phyloP scores from a whole-genome alignment of 2,113 vertebrate species.

The Tetrax tetrax region DNA sequence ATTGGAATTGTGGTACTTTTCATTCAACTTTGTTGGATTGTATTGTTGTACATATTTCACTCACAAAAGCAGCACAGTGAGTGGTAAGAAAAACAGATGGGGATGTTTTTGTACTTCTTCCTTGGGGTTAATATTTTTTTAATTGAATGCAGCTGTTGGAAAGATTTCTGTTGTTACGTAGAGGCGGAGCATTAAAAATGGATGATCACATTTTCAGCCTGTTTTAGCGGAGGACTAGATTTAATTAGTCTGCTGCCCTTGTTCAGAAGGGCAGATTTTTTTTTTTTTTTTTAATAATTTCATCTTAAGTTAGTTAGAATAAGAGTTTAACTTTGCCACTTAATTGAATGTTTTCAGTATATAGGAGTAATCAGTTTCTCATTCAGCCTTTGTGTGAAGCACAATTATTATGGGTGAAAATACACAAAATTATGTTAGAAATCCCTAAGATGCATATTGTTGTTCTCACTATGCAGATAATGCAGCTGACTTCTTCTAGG shows the following conservation, averaged over 20 bases:
- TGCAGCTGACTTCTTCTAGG: not conserved
- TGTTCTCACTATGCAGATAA: not conserved
- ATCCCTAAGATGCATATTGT: not conserved
- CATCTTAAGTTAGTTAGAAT: not conserved
- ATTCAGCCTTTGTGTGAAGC: not conserved
- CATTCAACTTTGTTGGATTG: conserved; percentile 41
- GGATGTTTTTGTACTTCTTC: conserved; percentile 56
- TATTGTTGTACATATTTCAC: conserved; percentile 51
- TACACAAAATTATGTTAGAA: not conserved
- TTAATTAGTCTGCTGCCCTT: conserved; percentile 58
- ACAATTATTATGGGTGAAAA: not conserved
- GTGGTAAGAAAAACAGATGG: conserved; percentile 62
- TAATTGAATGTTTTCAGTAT: not conserved
- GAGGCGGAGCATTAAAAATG: conserved; percentile 34
- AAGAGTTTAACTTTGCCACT: not conserved
- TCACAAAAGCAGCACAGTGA: conserved; percentile 54
- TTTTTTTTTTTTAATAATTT: not conserved
- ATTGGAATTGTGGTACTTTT: conserved; percentile 51
- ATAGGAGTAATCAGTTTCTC: not conserved
- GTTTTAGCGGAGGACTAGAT: conserved; percentile 11
- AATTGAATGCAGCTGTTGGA: conserved; percentile 71
- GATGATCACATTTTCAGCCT: conserved; percentile 40
- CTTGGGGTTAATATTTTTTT: conserved; percentile 75
- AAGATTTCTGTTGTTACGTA: conserved; percentile 55
- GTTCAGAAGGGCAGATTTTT: conserved; percentile 12